These are phyloP conservation scores for Drosophila paulistorum DNA, from an alignment of 1,140 invertebrate species.

Conservation along the genomic window DNA sequence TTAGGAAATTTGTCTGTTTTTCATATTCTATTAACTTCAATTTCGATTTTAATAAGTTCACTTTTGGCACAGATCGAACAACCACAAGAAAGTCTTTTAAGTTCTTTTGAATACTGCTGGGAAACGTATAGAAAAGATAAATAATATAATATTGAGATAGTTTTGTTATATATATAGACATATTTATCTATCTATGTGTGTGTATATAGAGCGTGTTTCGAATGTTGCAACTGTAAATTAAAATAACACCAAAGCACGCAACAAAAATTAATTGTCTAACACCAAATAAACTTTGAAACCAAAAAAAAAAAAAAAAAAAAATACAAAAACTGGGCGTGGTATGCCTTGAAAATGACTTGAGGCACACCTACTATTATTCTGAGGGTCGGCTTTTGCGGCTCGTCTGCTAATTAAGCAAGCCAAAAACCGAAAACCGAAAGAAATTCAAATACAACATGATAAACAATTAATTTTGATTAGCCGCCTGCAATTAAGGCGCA, in stretches of 20 bases:
- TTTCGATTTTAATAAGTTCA: too few species aligned
- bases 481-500: constrained; percentile 65
- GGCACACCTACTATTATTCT: constrained; percentile 65
- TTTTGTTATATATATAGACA: background rate
- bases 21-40: too few species aligned
- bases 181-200: background rate
- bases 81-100: too few species aligned
- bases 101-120: too few species aligned
- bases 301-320: background rate
- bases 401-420: constrained; percentile 72
- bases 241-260: constrained; percentile 80
- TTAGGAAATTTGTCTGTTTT: too few species aligned
- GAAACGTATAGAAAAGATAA: constrained; percentile 16
- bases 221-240: constrained; percentile 75
- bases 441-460: constrained; percentile 81
- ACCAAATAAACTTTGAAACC: constrained; percentile 76
- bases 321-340: constrained; percentile 14
- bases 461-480: constrained; percentile 82
- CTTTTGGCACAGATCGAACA: too few species aligned
- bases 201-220: constrained; percentile 51
- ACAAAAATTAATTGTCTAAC: constrained; percentile 82
- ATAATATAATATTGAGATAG: constrained; percentile 45
- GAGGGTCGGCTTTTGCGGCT: constrained; percentile 43
- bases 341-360: constrained; percentile 26
- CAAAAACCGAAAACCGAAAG: constrained; percentile 55